These are phyloP conservation scores for Buphagus erythrorhynchus DNA, from an alignment of 2,797 vertebrate genomes.

Conservation along the genomic window DNA sequence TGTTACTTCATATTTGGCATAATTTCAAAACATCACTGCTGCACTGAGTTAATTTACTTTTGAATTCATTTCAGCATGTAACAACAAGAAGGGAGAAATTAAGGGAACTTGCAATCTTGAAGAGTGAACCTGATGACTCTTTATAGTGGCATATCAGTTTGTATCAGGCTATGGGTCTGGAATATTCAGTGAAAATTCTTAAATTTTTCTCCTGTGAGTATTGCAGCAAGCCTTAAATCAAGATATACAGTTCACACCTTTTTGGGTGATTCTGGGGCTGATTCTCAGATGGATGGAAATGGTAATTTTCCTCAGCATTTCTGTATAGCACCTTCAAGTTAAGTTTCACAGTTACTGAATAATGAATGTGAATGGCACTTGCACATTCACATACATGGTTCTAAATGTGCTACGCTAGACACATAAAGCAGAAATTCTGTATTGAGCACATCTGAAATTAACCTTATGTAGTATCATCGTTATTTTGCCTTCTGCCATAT, in stretches of 20 bases:
- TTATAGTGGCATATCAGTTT: background rate
- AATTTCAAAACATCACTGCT: background rate
- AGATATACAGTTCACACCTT: background rate
- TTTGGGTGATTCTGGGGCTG: background rate
- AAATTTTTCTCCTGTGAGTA: background rate
- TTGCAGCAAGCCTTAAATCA: background rate
- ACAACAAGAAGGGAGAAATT: background rate
- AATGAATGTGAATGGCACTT: background rate
- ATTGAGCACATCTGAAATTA: background rate
- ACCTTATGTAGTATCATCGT: background rate
- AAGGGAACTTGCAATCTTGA: background rate
- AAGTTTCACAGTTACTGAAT: background rate
- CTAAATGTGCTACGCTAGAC: background rate
- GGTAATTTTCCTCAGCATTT: background rate
- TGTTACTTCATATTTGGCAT: slow-evolving; percentile 20
- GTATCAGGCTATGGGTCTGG: background rate
- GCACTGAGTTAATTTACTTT: background rate
- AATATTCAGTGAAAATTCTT: background rate
- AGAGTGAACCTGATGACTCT: background rate
- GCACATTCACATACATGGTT: background rate
- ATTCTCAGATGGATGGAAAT: background rate
- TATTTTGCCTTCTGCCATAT: background rate
- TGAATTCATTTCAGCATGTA: background rate
- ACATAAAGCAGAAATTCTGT: background rate
- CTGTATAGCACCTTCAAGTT: background rate